Evolutionary conservation across 2,888 invertebrate genomes (phyloP), one percentile per base, ranked within the genome.

Genomic region (Folsomia candida): DNA sequence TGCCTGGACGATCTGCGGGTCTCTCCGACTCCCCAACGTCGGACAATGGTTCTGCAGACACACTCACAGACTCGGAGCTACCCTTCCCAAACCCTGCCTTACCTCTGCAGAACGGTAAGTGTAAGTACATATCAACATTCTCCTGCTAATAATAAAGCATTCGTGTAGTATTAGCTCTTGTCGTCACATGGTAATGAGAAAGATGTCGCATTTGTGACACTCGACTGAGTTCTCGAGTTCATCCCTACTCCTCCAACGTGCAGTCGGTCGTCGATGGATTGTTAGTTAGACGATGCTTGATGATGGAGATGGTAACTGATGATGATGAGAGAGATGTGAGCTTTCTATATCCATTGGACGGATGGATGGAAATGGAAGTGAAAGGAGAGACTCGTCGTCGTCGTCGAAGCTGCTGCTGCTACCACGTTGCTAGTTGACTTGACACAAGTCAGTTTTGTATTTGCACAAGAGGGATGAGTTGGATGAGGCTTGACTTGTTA

Each of bases 21-120:
- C 86, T 91, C 81, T 89, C 91, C 83, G 89, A 91, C 85, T 90
- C 91, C 82, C 91, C 91, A 77, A 90, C 90, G 59, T 90, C 91
- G 77, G 92, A 92, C 83, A 91, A 91, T 89, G 91, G 90, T 77
- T 92, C 91, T 77, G 91, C 91, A 88, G 91, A 91, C 57, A 91
- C 92, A 27, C 87, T 92, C 81, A 92, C 91, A 51, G 92, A 92
- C 84, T 90, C 91, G 25, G 92, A 92, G 85, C 86, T 91, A 83
- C 91, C 91, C 81, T 87, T 91, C 81, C 91, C 91, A 81, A 87
- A 91, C 82, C 77, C 72, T 24, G 91, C 91, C 79, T 88, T 91
- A 79, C 89, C 91, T 80, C 90, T 91, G 80, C 91, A 91, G 87
- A 91, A 91, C 90, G 91, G 91, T 91, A 78, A 87, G 37, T 37